Conservation (phyloP, 2,797 vertebrate genomes). For the Poecilia wingei region DNA sequence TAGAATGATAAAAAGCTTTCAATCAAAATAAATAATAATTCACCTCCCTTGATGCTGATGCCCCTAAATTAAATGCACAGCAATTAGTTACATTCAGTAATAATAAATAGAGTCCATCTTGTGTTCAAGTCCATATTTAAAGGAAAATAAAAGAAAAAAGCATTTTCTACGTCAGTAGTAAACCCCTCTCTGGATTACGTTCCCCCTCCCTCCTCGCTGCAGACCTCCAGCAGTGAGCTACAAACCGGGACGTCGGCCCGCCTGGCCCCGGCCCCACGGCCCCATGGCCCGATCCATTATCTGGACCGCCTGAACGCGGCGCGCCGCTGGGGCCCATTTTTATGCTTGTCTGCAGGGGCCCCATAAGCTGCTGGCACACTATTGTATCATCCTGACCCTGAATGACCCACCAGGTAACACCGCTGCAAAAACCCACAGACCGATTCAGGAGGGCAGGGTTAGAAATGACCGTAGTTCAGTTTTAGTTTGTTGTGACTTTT, state of each 20-base stretch:
- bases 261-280: constrained; percentile 13
- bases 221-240: constrained; percentile 37
- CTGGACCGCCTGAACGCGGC: constrained; percentile 16
- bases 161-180: not conserved
- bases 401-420: constrained; percentile 9
- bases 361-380: constrained; percentile 15
- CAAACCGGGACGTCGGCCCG: constrained; percentile 20
- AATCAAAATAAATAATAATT: too few species aligned
- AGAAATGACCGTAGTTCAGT: too few species aligned
- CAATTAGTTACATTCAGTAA: too few species aligned
- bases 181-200: constrained; percentile 23
- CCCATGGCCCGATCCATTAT: constrained; percentile 44
- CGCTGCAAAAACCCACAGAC: constrained; percentile 1
- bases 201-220: constrained; percentile 24
- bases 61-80: too few species aligned
- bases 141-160: not conserved
- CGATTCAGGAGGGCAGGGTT: not conserved
- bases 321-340: constrained; percentile 34
- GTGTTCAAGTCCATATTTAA: not conserved
- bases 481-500: too few species aligned
- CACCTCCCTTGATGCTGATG: too few species aligned
- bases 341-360: constrained; percentile 26
- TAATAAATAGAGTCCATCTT: too few species aligned
- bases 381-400: constrained; percentile 31
- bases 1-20: too few species aligned